Evolutionary conservation across 2,888 invertebrate species (phyloP).

Genomic region (Plebejus melissa): DNA sequence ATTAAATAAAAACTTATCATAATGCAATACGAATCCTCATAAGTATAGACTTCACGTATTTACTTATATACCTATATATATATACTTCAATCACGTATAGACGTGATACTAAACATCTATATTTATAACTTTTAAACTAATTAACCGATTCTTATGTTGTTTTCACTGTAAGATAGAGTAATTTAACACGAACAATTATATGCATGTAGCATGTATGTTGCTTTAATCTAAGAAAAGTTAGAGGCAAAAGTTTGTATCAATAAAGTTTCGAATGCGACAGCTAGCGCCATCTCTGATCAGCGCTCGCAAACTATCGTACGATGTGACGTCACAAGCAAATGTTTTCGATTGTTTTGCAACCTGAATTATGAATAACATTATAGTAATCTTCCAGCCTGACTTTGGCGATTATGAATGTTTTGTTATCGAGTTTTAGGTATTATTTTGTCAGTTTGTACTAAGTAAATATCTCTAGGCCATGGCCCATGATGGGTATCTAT

Average conservation of each 20-base stretch:
- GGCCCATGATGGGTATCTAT: no score
- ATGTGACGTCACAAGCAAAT: conserved; percentile 30
- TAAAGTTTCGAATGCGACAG: conserved; percentile 30
- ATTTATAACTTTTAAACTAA: neutral
- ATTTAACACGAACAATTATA: neutral
- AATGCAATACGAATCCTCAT: neutral
- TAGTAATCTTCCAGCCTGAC: neutral
- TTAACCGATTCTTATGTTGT: neutral
- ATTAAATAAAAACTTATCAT: conserved; percentile 7
- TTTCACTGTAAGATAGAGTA: neutral
- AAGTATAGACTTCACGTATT: neutral
- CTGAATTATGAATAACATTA: neutral
- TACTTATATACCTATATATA: no score
- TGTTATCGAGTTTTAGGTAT: neutral
- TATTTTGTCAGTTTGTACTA: neutral
- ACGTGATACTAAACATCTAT: neutral
- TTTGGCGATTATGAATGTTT: neutral
- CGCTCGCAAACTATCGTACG: conserved; percentile 36
- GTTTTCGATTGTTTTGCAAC: conserved; percentile 18
- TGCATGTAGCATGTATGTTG: neutral
- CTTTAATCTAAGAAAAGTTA: neutral
- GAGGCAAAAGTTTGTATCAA: neutral
- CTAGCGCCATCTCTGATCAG: conserved; percentile 50
- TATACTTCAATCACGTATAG: no score
- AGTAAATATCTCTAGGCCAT: neutral